Base-by-base conservation (phyloP, 23 tunicate genomes). In the Corella eumyota region DNA sequence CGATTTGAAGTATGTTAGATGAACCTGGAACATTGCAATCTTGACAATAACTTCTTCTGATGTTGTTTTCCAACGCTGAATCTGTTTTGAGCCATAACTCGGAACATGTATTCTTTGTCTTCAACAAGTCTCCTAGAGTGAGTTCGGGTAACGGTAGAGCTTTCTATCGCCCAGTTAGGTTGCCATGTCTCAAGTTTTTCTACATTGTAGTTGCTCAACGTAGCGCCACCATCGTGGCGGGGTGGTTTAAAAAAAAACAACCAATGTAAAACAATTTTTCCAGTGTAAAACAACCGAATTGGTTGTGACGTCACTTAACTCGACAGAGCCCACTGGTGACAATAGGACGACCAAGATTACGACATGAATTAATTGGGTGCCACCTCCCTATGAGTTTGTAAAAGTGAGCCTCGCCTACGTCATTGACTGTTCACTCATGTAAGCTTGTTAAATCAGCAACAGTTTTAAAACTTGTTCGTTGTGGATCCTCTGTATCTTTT, bases 41-140 rank as follows among this genome's bases (percentile, higher is more conserved):
- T 90, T 56, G 0, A 73, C 76, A 1, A 83, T 30, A 28, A 79
- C 65, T 47, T 71, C 72, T 35, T 92, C 98, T 6, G 93, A 70
- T 30, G 54, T 15, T 85, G 71, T 29, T 71, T 83, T 57, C 98
- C 72, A 34, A 92, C 66, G 33, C 98, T 93, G 38, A 78, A 70
- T 54, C 98, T 63, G 64, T 92, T 92, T 65, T 92, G 98, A 25
- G 98, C 93, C 25, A 54, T 36, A 26, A 92, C 72, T 4, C 98
- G 79, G 78, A 92, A 92, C 32, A 53, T 66, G 75, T 92, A 92
- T 44, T 82, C 88, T 5, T 73, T 51, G 44, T 79, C 92, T 83
- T 92, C 82, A 21, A 55, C 67, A 34, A 92, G 70, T 5, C 59
- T 63, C 54, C 73, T 92, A 34, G 83, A 68, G 30, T 69, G 71